A percentile compares a stretch with the other conserved stretches of the same genome.
These are phyloP conservation scores for Drosophila putrida DNA, from an alignment of 2,888 invertebrate species.

Conservation along the genomic window DNA sequence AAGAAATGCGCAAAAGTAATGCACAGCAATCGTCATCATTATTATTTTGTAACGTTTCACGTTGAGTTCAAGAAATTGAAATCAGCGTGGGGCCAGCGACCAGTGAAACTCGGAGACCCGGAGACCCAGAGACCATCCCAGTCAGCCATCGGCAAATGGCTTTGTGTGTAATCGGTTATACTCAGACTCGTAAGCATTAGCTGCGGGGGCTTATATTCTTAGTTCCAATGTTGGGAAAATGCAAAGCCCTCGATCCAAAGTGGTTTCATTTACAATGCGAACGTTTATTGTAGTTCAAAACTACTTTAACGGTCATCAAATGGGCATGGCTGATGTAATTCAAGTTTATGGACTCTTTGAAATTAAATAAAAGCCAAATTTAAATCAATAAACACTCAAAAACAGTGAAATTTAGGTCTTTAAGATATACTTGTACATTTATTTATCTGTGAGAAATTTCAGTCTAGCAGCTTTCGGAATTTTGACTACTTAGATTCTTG, in stretches of 20 bases:
- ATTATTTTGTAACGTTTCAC: slow-evolving; percentile 78
- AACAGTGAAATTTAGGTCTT: too few species aligned
- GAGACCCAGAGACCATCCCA: slow-evolving; percentile 27
- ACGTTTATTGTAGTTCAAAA: slow-evolving; percentile 27
- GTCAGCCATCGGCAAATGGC: slow-evolving; percentile 61
- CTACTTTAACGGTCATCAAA: slow-evolving; percentile 19
- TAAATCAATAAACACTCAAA: not conserved
- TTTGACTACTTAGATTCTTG: too few species aligned
- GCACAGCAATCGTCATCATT: slow-evolving; percentile 70
- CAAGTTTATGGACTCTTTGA: not conserved
- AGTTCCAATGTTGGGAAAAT: slow-evolving; percentile 35
- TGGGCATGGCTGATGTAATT: slow-evolving; percentile 4
- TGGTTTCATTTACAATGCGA: slow-evolving; percentile 51
- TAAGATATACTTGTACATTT: too few species aligned
- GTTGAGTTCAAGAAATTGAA: slow-evolving; percentile 78
- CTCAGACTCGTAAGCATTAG: slow-evolving; percentile 49
- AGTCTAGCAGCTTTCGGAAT: too few species aligned
- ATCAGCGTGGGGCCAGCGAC: slow-evolving; percentile 67
- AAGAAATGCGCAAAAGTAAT: slow-evolving; percentile 77
- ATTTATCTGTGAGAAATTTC: too few species aligned
- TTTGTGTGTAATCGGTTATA: slow-evolving; percentile 71
- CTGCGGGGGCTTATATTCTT: slow-evolving; percentile 52
- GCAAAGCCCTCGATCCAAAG: slow-evolving; percentile 31
- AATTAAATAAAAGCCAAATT: not conserved
- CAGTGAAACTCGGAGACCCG: slow-evolving; percentile 6